Conservation (phyloP, 1,140 invertebrate genomes). For the Radopholus similis region DNA sequence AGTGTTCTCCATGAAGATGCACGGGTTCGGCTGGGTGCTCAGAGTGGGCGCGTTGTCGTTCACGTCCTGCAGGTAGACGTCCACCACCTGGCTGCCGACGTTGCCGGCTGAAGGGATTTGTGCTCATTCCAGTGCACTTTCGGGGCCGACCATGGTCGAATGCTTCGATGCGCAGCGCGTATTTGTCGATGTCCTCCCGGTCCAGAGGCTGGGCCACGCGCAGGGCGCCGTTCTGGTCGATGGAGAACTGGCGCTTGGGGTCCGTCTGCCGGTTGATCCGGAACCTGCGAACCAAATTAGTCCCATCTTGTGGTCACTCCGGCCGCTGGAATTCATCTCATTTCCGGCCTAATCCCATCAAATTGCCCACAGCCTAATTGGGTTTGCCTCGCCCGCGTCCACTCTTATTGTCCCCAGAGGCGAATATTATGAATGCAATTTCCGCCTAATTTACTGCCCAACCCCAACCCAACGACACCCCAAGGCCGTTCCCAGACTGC, state of each 20-base stretch:
- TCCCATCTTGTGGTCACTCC: too few species aligned
- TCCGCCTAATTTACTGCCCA: neutral
- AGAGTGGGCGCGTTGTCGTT: conserved; percentile 58
- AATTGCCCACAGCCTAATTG: too few species aligned
- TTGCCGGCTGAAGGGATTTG: conserved; percentile 46
- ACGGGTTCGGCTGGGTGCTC: conserved; percentile 51
- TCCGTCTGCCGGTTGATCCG: conserved; percentile 59
- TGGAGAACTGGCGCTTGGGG: conserved; percentile 59
- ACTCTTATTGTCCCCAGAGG: too few species aligned
- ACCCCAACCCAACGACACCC: neutral
- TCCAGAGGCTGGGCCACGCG: conserved; percentile 49
- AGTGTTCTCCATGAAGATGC: conserved; percentile 59
- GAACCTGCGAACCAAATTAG: conserved; percentile 25
- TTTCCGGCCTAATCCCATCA: too few species aligned
- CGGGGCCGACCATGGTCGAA: conserved; percentile 43
- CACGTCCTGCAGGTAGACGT: conserved; percentile 57
- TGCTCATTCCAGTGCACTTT: neutral
- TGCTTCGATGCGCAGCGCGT: conserved; percentile 54
- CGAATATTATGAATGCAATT: too few species aligned
- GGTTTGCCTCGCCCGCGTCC: too few species aligned
- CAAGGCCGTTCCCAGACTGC: neutral
- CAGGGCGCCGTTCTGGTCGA: conserved; percentile 59
- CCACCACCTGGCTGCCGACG: conserved; percentile 52
- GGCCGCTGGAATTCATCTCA: too few species aligned
- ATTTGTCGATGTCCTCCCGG: conserved; percentile 53